Conservation (phyloP, 2,888 invertebrate genomes). For the Polydrusus pterygomalis region DNA sequence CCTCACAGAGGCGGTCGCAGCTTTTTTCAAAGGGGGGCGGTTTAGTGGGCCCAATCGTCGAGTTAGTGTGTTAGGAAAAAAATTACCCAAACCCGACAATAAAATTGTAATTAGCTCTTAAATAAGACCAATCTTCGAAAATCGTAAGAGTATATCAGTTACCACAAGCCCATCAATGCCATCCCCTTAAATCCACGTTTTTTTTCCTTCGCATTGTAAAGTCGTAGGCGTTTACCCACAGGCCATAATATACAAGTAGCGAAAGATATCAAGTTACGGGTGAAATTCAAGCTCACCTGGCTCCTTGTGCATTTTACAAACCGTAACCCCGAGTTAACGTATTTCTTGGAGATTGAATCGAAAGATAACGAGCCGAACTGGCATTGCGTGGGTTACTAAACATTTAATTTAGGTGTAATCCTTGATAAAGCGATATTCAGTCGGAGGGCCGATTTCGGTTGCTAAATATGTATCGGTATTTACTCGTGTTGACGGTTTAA, state of each 20-base stretch:
- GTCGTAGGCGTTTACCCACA: slow-evolving; percentile 43
- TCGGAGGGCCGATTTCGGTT: background rate
- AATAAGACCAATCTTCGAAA: background rate
- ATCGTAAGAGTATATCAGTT: slow-evolving; percentile 17
- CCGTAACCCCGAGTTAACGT: slow-evolving; percentile 47
- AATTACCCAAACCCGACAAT: too few species aligned
- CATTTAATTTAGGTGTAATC: slow-evolving; percentile 41
- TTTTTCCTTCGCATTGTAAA: slow-evolving; percentile 23
- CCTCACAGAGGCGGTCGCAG: too few species aligned
- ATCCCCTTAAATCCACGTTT: background rate
- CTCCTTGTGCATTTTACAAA: slow-evolving; percentile 51
- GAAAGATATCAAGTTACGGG: slow-evolving; percentile 50
- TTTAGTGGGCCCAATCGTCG: too few species aligned
- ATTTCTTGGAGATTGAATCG: slow-evolving; percentile 48
- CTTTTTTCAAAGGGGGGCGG: too few species aligned
- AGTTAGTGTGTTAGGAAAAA: too few species aligned
- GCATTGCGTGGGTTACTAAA: slow-evolving; percentile 47
- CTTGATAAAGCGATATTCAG: slow-evolving; percentile 38
- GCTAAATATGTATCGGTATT: too few species aligned
- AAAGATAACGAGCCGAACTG: slow-evolving; percentile 38
- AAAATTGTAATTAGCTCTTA: too few species aligned
- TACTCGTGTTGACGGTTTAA: too few species aligned
- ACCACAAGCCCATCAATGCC: slow-evolving; percentile 18
- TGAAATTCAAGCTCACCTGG: slow-evolving; percentile 56
- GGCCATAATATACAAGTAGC: slow-evolving; percentile 53